Conservation (phyloP, 2,888 invertebrate species). For the Flabesymbios commensalis region DNA sequence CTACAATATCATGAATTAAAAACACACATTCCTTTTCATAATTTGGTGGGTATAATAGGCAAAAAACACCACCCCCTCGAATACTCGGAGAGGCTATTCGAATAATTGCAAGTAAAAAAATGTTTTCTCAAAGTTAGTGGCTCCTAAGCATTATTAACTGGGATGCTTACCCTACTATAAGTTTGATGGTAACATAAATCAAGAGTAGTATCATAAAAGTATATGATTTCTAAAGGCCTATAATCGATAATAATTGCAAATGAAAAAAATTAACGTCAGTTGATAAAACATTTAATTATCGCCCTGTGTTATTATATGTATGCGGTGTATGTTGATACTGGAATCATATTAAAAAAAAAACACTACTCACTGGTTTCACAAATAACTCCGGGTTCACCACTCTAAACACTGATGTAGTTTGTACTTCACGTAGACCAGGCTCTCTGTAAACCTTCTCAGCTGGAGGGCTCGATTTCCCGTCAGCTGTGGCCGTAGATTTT, state of each 20-base stretch:
- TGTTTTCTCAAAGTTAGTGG: too few relatives aligned
- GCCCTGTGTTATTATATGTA: not conserved
- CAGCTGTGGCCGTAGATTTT: too few relatives aligned
- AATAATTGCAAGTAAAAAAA: too few relatives aligned
- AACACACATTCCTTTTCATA: not conserved
- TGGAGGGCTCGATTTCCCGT: too few relatives aligned
- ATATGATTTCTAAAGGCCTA: not conserved
- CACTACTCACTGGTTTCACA: constrained; percentile 78
- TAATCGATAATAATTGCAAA: not conserved
- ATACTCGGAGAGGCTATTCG: too few relatives aligned
- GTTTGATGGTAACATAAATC: too few relatives aligned
- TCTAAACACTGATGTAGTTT: constrained; percentile 67
- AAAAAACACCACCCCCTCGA: too few relatives aligned
- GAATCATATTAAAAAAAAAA: not conserved
- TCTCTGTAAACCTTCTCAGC: too few relatives aligned
- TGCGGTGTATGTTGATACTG: not conserved
- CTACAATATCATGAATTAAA: not conserved
- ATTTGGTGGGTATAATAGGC: too few relatives aligned
- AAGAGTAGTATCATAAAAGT: too few relatives aligned
- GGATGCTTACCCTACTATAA: too few relatives aligned
- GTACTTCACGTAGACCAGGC: not conserved
- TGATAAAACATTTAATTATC: not conserved
- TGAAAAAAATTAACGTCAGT: not conserved
- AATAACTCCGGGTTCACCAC: constrained; percentile 88
- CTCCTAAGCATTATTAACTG: too few relatives aligned